Evolutionary conservation across 1,140 invertebrate genomes (phyloP), one percentile per base, ranked within the genome.

Genomic region (Tribolium madens): DNA sequence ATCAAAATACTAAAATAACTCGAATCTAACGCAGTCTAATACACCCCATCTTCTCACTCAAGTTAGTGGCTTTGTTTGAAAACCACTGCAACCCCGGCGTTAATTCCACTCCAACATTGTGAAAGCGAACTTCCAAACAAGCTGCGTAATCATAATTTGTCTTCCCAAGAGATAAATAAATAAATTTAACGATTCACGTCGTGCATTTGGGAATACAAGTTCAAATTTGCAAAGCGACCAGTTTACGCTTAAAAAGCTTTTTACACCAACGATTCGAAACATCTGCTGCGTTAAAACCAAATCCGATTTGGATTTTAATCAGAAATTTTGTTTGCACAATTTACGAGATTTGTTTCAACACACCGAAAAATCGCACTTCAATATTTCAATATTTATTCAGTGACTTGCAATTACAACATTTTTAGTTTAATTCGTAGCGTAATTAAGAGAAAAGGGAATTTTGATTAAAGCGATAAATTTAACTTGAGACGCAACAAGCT

Each of bases 111-210:
- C 9, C 3, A 64, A 14, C 21, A 12, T 33, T 21, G 52, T 26
- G 57, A 14, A 18, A 64, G 26, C 57, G 52, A 76, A 42, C 64
- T 52, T 50, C 26, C 15, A 36, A 76, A 71, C 75, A 60, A 64
- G 52, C 73, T 75, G 52, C 76, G 72, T 79, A 79, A 79, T 79
- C 76, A 73, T 75, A 77, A 79, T 77, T 79, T 77, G 76, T 78
- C 17, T 17, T 78, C 78, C 78, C 78, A 3, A 26, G 76, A 48
- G 78, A 75, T 21, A 64, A 72, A 79, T 79, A 78, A 78, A 79
- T 79, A 78, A 78, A 64, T 78, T 78, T 73, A 75, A 77, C 78
- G 72, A 70, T 79, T 70, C 52, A 15, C 75, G 50, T 31, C 60
- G 36, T 33, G 47, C 64, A 48, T 69, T 18, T 31, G 75, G 75